These are phyloP conservation scores for Girardinichthys multiradiatus DNA, from an alignment of 2,113 vertebrate species.

Conservation along the genomic window DNA sequence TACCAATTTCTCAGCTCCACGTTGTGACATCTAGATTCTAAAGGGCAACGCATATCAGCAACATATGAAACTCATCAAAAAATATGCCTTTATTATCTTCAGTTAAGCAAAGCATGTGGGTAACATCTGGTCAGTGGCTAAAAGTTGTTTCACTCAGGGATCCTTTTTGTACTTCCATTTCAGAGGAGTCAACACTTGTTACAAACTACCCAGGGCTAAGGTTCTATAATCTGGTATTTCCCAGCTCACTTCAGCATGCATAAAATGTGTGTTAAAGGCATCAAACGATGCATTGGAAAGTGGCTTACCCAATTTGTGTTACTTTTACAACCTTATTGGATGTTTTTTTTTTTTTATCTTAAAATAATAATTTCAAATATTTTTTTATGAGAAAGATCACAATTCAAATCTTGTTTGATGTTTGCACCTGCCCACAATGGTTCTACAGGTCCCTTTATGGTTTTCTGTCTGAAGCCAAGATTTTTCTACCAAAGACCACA, in stretches of 20 bases:
- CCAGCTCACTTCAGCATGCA: no score
- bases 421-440: no score
- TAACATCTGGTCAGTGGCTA: background rate
- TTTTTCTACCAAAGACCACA: background rate
- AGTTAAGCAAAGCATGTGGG: background rate
- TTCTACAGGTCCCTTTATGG: no score
- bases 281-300: no score
- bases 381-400: background rate
- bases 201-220: no score
- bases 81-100: background rate
- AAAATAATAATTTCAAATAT: background rate
- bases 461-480: no score
- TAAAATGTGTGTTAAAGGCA: no score
- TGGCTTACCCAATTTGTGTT: no score
- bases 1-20: background rate
- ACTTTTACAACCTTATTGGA: background rate
- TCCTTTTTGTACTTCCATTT: no score
- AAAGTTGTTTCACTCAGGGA: background rate
- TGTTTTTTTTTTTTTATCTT: background rate
- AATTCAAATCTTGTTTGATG: background rate
- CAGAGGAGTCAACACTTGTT: no score
- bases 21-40: conserved; percentile 5
- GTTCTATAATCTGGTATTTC: no score
- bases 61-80: background rate
- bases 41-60: background rate